Percentiles rank a stretch among this genome's conserved stretches.
These are phyloP conservation scores for Calameuta filiformis DNA, from an alignment of 2,888 invertebrate genomes.

Conservation along the genomic window DNA sequence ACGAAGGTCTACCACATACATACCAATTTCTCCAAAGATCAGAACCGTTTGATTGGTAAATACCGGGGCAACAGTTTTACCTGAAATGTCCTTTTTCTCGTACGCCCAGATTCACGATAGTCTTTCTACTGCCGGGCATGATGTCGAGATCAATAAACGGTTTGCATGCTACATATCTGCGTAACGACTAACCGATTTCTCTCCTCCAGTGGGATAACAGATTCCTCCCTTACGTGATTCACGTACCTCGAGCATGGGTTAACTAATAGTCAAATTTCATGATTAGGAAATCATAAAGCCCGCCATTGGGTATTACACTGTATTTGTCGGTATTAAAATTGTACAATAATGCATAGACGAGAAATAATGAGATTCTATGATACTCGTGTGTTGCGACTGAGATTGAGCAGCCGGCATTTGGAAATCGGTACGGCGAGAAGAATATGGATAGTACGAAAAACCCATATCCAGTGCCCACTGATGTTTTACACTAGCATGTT, in stretches of 20 bases:
- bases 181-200: neutral
- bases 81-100: neutral
- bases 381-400: no score
- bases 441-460: no score
- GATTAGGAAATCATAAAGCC: no score
- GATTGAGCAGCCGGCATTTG: no score
- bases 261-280: neutral
- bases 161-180: neutral
- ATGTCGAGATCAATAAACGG: neutral
- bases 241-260: neutral
- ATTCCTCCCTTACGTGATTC: neutral
- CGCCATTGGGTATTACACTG: no score
- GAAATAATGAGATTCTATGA: no score
- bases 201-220: neutral
- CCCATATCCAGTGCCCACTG: no score
- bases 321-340: no score
- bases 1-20: neutral
- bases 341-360: no score
- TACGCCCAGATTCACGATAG: neutral
- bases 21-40: neutral
- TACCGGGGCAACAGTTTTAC: neutral
- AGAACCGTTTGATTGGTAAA: neutral
- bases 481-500: no score
- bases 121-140: neutral
- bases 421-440: no score